Evolutionary conservation across 2,797 vertebrate species (phyloP).

Genomic region (Manis crassicaudata): DNA sequence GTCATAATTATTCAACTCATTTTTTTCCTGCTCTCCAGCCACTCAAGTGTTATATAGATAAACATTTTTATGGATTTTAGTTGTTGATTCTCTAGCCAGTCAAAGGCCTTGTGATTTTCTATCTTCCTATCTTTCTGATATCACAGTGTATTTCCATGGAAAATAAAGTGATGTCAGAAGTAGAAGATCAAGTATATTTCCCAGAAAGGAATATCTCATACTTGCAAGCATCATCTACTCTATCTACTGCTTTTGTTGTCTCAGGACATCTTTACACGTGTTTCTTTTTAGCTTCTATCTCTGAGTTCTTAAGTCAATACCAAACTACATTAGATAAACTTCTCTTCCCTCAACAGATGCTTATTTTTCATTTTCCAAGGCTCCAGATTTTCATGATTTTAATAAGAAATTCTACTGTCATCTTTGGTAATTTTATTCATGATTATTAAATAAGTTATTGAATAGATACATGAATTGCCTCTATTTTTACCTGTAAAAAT

Average conservation of each 20-base stretch:
- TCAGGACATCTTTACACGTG: neutral
- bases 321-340: neutral
- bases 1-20: neutral
- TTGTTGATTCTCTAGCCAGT: constrained; percentile 32
- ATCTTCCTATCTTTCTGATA: neutral
- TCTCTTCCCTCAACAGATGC: neutral
- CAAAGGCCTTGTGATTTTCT: neutral
- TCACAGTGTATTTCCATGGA: constrained; percentile 39
- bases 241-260: neutral
- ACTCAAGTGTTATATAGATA: neutral
- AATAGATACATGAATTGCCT: constrained; percentile 45
- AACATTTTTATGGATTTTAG: neutral
- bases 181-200: neutral
- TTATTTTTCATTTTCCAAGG: constrained; percentile 45
- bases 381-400: constrained; percentile 38
- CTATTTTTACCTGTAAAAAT: constrained; percentile 16
- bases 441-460: constrained; percentile 37
- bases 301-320: constrained; percentile 47
- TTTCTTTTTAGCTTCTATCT: neutral
- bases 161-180: constrained; percentile 68
- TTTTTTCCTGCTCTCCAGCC: neutral
- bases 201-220: neutral
- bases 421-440: constrained; percentile 44
- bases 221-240: neutral
- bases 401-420: neutral